These are phyloP conservation scores for Oconnorella tubifera DNA, from an alignment of 2,888 invertebrate species.

Conservation along the genomic window DNA sequence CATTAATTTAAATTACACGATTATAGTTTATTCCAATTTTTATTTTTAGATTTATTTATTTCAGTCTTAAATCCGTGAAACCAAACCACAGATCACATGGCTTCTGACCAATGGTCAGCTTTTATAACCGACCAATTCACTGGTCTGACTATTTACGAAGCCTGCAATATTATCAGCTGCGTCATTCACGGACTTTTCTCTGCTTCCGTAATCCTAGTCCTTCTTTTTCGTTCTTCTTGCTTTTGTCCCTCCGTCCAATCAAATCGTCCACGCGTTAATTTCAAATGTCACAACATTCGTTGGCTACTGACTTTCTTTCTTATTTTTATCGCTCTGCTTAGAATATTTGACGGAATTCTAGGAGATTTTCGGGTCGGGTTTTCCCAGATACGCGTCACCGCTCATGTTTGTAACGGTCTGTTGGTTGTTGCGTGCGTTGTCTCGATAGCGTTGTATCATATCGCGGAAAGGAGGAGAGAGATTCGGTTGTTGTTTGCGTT, in stretches of 20 bases:
- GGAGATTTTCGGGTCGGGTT: too few species aligned
- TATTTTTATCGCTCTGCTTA: neutral
- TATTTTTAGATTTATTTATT: too few species aligned
- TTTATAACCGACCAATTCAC: too few species aligned
- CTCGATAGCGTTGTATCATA: neutral
- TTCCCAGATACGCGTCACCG: neutral
- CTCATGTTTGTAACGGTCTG: neutral
- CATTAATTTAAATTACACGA: too few species aligned
- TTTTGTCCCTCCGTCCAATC: neutral
- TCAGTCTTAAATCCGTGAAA: too few species aligned
- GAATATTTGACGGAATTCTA: neutral
- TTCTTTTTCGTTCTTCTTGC: neutral
- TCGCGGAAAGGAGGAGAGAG: constrained; percentile 2
- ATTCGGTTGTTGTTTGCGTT: constrained; percentile 1
- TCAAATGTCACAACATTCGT: neutral
- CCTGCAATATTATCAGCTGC: neutral
- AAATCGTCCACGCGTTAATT: neutral
- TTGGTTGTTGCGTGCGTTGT: neutral
- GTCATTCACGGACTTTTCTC: neutral
- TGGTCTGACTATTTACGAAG: neutral
- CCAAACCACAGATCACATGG: too few species aligned
- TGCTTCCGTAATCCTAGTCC: neutral
- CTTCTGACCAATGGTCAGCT: too few species aligned
- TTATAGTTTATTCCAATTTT: too few species aligned
- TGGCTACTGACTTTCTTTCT: neutral